Evolutionary conservation across 2,113 vertebrate species (phyloP).

Genomic region (Pelmatolapia mariae): DNA sequence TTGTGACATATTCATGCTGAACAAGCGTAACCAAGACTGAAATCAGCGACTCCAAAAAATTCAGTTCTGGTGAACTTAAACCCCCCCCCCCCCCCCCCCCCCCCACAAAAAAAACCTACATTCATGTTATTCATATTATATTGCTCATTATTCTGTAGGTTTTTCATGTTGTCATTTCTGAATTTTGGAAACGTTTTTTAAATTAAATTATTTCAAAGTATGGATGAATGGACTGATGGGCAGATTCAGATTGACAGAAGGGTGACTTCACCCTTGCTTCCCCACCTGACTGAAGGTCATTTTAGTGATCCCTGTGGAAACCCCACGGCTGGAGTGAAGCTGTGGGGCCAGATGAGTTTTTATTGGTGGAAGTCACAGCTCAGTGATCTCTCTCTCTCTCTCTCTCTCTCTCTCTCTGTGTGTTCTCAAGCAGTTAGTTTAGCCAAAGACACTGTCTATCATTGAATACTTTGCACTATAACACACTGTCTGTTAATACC

Average conservation of each 20-base stretch:
- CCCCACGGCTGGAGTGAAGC: background rate
- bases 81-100: too few relatives aligned
- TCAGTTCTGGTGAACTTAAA: background rate
- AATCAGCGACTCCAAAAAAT: background rate
- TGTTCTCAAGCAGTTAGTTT: background rate
- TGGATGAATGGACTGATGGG: background rate
- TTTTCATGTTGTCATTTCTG: background rate
- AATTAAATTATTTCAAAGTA: background rate
- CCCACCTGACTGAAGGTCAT: constrained; percentile 12
- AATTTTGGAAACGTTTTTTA: background rate
- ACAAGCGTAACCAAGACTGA: background rate
- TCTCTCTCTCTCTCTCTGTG: fast-evolving
- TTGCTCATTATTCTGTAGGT: background rate
- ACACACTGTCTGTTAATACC: background rate
- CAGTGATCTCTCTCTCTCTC: background rate
- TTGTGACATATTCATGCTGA: background rate
- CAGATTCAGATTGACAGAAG: background rate
- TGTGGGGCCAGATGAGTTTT: background rate
- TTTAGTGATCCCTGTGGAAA: background rate
- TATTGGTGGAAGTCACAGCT: constrained; percentile 27
- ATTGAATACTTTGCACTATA: background rate
- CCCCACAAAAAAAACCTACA: background rate
- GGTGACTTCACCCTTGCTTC: background rate
- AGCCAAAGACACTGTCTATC: background rate
- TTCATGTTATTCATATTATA: background rate